Evolutionary conservation across 2,113 vertebrate genomes (phyloP).

Genomic region (Syngnathus scovelli): DNA sequence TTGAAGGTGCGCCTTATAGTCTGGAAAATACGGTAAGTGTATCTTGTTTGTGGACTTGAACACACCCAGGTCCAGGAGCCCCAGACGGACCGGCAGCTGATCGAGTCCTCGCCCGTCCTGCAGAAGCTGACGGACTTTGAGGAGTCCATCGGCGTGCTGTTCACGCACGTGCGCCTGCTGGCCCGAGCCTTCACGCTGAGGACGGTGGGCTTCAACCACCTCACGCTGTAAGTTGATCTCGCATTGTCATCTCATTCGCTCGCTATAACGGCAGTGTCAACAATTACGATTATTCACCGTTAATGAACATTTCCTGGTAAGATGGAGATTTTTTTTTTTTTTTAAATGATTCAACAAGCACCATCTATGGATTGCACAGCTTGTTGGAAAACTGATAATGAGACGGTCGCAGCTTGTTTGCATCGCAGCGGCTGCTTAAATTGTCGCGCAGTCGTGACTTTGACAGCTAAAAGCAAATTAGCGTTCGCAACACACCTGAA

Average conservation of each 20-base stretch:
- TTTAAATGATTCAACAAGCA: not conserved
- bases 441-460: conserved; percentile 43
- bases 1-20: no score
- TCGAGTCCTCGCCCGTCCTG: conserved; percentile 95
- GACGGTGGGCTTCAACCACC: conserved; percentile 97
- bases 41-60: not conserved
- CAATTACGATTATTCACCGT: not conserved
- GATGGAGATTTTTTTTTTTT: not conserved
- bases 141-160: conserved; percentile 87
- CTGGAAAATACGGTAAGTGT: not conserved
- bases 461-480: conserved; percentile 63
- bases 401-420: conserved; percentile 29
- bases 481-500: conserved; percentile 56
- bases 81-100: conserved; percentile 89
- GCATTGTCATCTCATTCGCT: conserved; percentile 4
- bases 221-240: conserved; percentile 84
- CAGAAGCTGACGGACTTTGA: conserved; percentile 94
- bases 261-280: conserved; percentile 5
- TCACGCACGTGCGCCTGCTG: conserved; percentile 90
- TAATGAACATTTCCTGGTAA: conserved; percentile 22
- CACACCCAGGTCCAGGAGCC: conserved; percentile 86
- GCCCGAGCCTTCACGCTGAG: conserved; percentile 93
- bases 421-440: conserved; percentile 37
- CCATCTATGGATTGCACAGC: conserved; percentile 15
- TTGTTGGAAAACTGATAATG: conserved; percentile 32